Conservation (phyloP, 2,113 vertebrate species). For the Taxidea taxus region DNA sequence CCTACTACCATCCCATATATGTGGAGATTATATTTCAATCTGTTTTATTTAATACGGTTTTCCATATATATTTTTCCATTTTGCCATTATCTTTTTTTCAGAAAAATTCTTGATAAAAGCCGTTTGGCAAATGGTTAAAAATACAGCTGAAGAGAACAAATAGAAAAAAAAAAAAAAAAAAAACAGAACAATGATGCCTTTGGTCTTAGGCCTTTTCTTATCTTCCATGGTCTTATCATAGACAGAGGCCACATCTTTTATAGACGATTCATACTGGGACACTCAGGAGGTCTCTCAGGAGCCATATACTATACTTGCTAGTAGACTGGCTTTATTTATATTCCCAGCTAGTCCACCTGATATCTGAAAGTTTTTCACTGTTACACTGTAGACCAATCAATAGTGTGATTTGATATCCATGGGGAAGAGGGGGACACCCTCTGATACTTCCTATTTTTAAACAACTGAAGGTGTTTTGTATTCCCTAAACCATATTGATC, state of each 20-base stretch:
- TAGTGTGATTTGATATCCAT: slow-evolving; percentile 77
- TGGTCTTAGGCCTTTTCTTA: neutral
- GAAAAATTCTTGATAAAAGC: neutral
- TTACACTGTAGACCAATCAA: slow-evolving; percentile 76
- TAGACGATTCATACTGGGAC: rapidly evolving
- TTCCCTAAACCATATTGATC: slow-evolving; percentile 83
- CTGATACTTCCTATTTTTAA: slow-evolving; percentile 83
- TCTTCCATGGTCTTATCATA: neutral
- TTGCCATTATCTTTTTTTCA: neutral
- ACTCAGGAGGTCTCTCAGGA: neutral
- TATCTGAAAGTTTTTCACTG: slow-evolving; percentile 71
- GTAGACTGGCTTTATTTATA: slow-evolving; percentile 58
- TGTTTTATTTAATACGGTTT: neutral
- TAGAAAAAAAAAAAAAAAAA: neutral
- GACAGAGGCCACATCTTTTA: neutral
- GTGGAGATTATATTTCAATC: neutral
- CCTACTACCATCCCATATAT: neutral
- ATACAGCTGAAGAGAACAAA: neutral
- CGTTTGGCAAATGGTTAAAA: neutral
- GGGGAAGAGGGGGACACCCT: slow-evolving; percentile 74
- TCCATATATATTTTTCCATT: neutral
- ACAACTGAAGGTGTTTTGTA: slow-evolving; percentile 80
- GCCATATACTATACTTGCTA: rapidly evolving
- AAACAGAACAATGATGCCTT: neutral
- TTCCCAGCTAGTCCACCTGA: slow-evolving; percentile 66